Base-by-base conservation (phyloP, 2,888 invertebrate species). In the Dexiosoma caninum region DNA sequence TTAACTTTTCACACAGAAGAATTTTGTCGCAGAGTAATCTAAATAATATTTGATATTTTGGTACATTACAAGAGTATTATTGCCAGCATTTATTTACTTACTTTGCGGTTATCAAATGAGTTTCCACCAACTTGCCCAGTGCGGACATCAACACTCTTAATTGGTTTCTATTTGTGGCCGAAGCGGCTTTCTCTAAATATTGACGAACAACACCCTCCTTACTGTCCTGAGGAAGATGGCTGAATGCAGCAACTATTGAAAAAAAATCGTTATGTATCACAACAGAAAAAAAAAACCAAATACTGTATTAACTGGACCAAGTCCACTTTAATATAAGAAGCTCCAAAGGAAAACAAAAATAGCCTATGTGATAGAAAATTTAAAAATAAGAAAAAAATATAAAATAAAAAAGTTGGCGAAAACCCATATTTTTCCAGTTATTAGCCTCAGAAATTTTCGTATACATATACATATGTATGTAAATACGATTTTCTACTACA, bases 11-110 rank as follows among this genome's bases (percentile, higher is more conserved):
- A 88, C 94, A 95, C 16, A 92, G 93, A 69, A 98, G 91, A 71
- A 98, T 93, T 84, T 94, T 94, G 87, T 98, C 97, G 89, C 98
- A 98, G 0, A 97, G 94, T 89, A 95, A 91, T 87, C 97, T 95
- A n/a, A 8, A 35, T 16, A 8, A 7, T 5, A 10, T 32, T 14
- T 37, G 4, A 1, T 16, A 35, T 1, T 1, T 35, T 35, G 19
- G 12, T 12, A 12, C 7, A 9, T 21, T 14, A 40, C 6, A 6
- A 59, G 2, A 8, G 42, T 1, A 37, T n/a, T 12, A 21, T n/a
- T n/a, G 7, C 0, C n/a, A 32, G 4, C 14, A 44, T 35, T 19
- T 46, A 3, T 19, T 6, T 16, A 78, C 85, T 86, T 89, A 95
- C 95, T 94, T 93, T 37, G 97, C 94, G 85, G 95, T 94, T 46